Evolutionary conservation across 2,797 vertebrate species (phyloP).

Genomic region (Chromis chromis): DNA sequence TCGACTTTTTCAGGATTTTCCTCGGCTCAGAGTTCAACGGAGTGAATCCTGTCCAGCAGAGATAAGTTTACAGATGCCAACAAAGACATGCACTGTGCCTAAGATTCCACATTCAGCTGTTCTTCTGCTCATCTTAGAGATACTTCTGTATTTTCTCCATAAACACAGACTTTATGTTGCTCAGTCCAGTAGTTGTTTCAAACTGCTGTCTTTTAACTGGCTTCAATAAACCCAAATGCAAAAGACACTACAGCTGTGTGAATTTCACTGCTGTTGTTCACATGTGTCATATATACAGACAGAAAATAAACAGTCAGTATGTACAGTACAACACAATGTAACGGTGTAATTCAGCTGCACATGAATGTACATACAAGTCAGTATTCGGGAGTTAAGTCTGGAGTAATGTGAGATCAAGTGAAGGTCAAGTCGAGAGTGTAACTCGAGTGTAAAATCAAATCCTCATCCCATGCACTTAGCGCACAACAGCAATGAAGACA

Average conservation of each 20-base stretch:
- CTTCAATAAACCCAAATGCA: not conserved
- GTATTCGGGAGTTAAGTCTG: conserved; percentile 12
- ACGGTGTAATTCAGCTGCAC: not conserved
- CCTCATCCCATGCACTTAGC: not conserved
- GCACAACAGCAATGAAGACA: conserved; percentile 1
- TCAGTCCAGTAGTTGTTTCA: not conserved
- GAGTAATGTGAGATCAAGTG: not conserved
- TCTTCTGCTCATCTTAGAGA: conserved; percentile 18
- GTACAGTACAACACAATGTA: not conserved
- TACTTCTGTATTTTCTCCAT: not conserved
- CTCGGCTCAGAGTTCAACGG: conserved; percentile 2
- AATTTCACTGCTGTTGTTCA: not conserved
- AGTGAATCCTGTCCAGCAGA: conserved; percentile 29
- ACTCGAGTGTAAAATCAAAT: conserved; percentile 35
- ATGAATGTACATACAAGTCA: not conserved
- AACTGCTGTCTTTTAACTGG: not conserved
- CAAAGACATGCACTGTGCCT: conserved; percentile 7
- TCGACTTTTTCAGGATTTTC: conserved; percentile 30
- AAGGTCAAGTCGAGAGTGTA: conserved; percentile 30
- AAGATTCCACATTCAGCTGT: conserved; percentile 31
- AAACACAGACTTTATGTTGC: conserved; percentile 6
- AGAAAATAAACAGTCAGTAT: not conserved
- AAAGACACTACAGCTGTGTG: no score
- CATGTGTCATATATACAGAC: not conserved
- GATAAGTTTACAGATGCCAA: conserved; percentile 34